Evolutionary conservation across 2,797 vertebrate genomes (phyloP), one percentile per base, ranked within the genome.

Genomic region (Chelonia mydas): DNA sequence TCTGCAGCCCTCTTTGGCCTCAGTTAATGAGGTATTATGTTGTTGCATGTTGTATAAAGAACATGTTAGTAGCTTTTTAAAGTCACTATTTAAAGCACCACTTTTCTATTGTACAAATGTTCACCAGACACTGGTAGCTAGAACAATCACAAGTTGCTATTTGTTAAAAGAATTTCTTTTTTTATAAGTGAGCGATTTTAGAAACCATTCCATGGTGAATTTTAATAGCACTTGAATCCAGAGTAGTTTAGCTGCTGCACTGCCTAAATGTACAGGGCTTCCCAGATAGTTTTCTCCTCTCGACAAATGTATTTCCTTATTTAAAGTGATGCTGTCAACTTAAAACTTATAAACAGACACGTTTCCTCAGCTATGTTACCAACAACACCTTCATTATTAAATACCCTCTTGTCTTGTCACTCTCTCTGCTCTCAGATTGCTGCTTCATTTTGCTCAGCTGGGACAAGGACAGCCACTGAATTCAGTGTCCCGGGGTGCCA

Each of bases 11-110:
- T 80, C 80, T 45, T 72, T 49, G 86, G 74, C 87, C 90, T 83
- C 78, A 16, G 80, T 27, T 90, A 87, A 6, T 72, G 68, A 72
- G 15, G 5, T 90, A 89, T 88, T 90, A 94, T 51, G 37, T 92
- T 96, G 97, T 97, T 98, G 98, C 98, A 98, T 98, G 98, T 96
- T 98, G 96, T 98, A 97, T 97, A 98, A 98, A 97, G 87, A 97
- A 97, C 96, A 2, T 95, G 91, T 95, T 94, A 94, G 92, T 97
- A 95, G 96, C 95, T 96, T 96, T 88, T 84, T 72, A 76, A 84
- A 87, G 81, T 96, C 96, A 96, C 95, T 97, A 95, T 98, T 98
- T 97, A 97, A 98, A 94, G 97, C 98, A 98, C 96, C 97, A 93
- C 97, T 98, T 98, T 97, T 96, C 94, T 98, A 97, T 98, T 98